A percentile compares a stretch with the other conserved stretches of the same genome.
Evolutionary conservation across 2,113 vertebrate genomes (phyloP).

Genomic region (Rana temporaria): DNA sequence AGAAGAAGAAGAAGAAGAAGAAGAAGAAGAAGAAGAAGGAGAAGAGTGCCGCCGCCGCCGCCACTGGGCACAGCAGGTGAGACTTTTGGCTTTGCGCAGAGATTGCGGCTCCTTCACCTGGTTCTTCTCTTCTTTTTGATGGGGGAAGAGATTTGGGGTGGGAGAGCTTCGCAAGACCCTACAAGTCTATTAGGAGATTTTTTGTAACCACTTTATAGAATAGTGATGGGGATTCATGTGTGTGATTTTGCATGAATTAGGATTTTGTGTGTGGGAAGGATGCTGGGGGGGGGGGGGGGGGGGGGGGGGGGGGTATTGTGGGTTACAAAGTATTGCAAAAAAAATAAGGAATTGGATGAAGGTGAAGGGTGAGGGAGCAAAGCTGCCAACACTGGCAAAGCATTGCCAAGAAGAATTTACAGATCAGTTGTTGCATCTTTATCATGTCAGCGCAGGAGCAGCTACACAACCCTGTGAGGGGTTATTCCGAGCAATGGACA

Average conservation of each 20-base stretch:
- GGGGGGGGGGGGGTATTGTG: conserved; percentile 4
- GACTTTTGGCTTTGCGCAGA: not conserved
- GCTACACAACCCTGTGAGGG: too few species aligned
- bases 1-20: too few species aligned
- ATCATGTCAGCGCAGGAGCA: too few species aligned
- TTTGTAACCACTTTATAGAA: too few species aligned
- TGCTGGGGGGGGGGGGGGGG: not conserved
- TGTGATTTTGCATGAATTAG: not conserved
- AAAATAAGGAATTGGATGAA: not conserved
- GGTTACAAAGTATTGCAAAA: not conserved
- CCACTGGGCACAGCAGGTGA: conserved; percentile 35
- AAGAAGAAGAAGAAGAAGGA: too few species aligned
- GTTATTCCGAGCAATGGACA: too few species aligned
- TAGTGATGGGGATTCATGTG: not conserved
- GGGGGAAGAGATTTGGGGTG: not conserved
- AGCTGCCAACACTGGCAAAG: too few species aligned
- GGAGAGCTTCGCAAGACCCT: conserved; percentile 2
- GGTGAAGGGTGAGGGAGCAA: not conserved
- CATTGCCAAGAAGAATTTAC: too few species aligned
- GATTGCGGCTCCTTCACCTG: not conserved
- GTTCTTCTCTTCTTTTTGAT: not conserved
- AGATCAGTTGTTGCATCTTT: too few species aligned
- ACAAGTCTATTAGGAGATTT: not conserved
- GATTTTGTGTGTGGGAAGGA: not conserved
- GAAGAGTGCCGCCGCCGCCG: too few species aligned